A percentile compares a stretch with the other conserved stretches of the same genome.
These are phyloP conservation scores for Prinia subflava DNA, from an alignment of 2,113 vertebrate species.

Conservation along the genomic window DNA sequence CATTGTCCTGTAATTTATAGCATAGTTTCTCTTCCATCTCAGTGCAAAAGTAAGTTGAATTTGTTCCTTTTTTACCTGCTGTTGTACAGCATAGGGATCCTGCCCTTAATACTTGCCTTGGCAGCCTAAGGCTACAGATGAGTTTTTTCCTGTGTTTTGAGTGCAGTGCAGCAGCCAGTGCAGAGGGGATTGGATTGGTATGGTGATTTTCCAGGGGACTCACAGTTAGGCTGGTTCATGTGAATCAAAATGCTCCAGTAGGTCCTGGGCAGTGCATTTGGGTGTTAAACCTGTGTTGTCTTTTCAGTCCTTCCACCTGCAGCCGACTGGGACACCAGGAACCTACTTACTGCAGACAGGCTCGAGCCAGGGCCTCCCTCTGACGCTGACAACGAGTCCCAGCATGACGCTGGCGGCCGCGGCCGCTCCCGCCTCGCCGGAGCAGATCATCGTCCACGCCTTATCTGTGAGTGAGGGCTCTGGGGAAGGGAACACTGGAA, in stretches of 20 bases:
- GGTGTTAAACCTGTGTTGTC: not conserved
- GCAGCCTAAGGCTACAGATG: not conserved
- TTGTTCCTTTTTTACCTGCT: not conserved
- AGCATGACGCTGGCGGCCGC: slow-evolving; percentile 87
- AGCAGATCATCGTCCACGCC: slow-evolving; percentile 97
- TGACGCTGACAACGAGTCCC: slow-evolving; percentile 84
- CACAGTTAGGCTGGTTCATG: not conserved
- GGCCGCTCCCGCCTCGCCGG: slow-evolving; percentile 87
- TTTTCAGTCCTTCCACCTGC: slow-evolving; percentile 92
- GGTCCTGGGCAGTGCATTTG: not conserved
- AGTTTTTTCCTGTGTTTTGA: not conserved
- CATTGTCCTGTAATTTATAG: not conserved
- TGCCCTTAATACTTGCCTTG: not conserved
- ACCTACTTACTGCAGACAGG: slow-evolving; percentile 94
- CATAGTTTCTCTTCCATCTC: not conserved
- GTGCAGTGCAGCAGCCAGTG: not conserved
- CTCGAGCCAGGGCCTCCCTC: slow-evolving; percentile 89
- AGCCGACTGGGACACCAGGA: slow-evolving; percentile 93
- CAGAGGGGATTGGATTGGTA: not conserved
- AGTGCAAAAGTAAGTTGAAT: not conserved
- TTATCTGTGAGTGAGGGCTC: slow-evolving; percentile 77
- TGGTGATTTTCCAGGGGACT: not conserved
- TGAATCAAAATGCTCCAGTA: not conserved
- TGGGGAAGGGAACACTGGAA: rapidly evolving
- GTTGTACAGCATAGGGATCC: not conserved